Evolutionary conservation across 2,888 invertebrate genomes (phyloP).

Genomic region (Ornithoptera priamus): DNA sequence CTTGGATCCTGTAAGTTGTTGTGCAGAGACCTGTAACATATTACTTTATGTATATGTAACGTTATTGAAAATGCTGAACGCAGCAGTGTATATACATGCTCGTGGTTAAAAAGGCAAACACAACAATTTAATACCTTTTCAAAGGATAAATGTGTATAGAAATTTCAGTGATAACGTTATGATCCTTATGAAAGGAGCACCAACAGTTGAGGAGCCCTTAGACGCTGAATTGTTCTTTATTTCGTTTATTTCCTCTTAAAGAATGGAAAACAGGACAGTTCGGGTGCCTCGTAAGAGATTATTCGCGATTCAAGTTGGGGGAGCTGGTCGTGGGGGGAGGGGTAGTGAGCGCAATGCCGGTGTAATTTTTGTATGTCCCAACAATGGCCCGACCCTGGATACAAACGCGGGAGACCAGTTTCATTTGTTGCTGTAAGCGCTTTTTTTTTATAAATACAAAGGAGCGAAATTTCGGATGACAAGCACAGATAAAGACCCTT

Average conservation of each 20-base stretch:
- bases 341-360: constrained; percentile 8
- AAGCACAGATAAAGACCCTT: not conserved
- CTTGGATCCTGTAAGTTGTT: too few relatives aligned
- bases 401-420: constrained; percentile 16
- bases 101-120: not conserved
- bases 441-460: constrained; percentile 9
- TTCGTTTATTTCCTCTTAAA: constrained; percentile 22
- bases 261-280: constrained; percentile 19
- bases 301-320: constrained; percentile 7
- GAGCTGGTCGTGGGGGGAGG: not conserved
- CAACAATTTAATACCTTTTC: not conserved
- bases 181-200: not conserved
- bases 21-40: too few relatives aligned
- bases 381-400: constrained; percentile 13
- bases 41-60: too few relatives aligned
- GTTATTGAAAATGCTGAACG: too few relatives aligned
- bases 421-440: constrained; percentile 10
- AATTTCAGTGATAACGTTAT: not conserved
- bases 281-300: constrained; percentile 18
- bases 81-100: too few relatives aligned
- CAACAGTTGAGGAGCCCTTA: not conserved
- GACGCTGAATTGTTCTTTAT: constrained; percentile 18
- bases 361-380: constrained; percentile 21
- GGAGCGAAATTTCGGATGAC: constrained; percentile 8
- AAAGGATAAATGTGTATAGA: not conserved